Evolutionary conservation across 1,140 invertebrate species (phyloP), one percentile per base, ranked within the genome.

Genomic region (Lanistes nyassanus): DNA sequence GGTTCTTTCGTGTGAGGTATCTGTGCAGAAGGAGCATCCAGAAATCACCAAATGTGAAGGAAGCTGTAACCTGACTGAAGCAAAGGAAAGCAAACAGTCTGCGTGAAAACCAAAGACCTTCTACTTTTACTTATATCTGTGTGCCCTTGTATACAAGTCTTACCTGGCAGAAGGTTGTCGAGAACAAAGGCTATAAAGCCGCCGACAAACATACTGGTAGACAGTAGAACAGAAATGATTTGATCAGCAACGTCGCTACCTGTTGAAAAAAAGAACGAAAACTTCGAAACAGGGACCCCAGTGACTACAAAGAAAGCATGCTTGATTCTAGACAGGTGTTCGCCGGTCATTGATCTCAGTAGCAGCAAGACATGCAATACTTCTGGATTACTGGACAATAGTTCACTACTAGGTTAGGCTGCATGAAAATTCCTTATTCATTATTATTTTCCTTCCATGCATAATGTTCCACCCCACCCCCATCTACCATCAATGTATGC

Each of bases 211-310:
- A 67, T 64, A 3, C 77, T 69, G 36, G 74, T 79, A 16, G 74
- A 58, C n/a, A 76, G 26, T 13, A 76, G 56, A 23, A 60, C 37
- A 68, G 77, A 78, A n/a, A 72, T 42, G 36, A 62, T 47, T 87
- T 87, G 73, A 85, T 78, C 80, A 87, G 87, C 29, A 88, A 76
- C 3, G 86, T 80, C 66, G 87, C 83, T 56, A 85, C 86, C 31
- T 88, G 77, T 76, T 88, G 86, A 21, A 9, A 47, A 19, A 70
- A 13, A 80, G 26, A 75, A 76, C 36, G 80, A 66, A 31, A 88
- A 66, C n/a, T n/a, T n/a, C n/a, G n/a, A 68, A 87, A 85, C 37
- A 88, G 82, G 64, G 66, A 73, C 67, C 58, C 55, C 77, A 79
- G 13, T 74, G 11, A 42, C 26, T 42, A 75, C 3, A 6, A 60